Base-by-base conservation (phyloP, 2,888 invertebrate genomes). In the Hirudinaria manillensis region DNA sequence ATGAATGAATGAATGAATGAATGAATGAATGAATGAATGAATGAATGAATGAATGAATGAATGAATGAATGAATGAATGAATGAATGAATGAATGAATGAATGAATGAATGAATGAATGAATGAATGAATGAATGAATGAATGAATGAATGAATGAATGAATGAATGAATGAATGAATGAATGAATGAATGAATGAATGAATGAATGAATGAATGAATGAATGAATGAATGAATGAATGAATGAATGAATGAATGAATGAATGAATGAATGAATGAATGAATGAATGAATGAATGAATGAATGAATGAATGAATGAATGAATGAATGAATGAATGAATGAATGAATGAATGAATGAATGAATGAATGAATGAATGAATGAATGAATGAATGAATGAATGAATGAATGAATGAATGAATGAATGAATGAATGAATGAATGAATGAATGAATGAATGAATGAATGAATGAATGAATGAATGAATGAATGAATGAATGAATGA, bases 111-210 rank as follows among this genome's bases (percentile, higher is more conserved):
- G 38, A 51, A 13, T 45, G n/a, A 45, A 10, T 38, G 51, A 51
- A 32, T 36, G 38, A 45, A 36, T 38, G 38, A 45, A 36, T 38
- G 68, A 32, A 32, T 13, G 68, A 6, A 24, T 53, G 45, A 72
- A 1, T 55, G 45, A n/a, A 6, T 55, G 29, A 55, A 7, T 72
- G 72, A 45, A 4, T 24, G 45, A 45, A 24, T 72, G 72, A 72
- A 16, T 56, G 72, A 34, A 16, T 51, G 72, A 72, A 13, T 51
- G 51, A 72, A 13, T 13, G 27, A 55, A 24, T 72, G 56, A 72
- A 10, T 72, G 55, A 72, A 24, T 55, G 72, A 72, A 13, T 72
- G 72, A 55, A 2, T 72, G 72, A 55, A n/a, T 45, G 24, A 36
- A 16, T 71, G 53, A 38, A 1, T 45, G 71, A 71, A 1, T 19